Evolutionary conservation across 2,797 vertebrate species (phyloP).

Genomic region (Lepus townsendii): DNA sequence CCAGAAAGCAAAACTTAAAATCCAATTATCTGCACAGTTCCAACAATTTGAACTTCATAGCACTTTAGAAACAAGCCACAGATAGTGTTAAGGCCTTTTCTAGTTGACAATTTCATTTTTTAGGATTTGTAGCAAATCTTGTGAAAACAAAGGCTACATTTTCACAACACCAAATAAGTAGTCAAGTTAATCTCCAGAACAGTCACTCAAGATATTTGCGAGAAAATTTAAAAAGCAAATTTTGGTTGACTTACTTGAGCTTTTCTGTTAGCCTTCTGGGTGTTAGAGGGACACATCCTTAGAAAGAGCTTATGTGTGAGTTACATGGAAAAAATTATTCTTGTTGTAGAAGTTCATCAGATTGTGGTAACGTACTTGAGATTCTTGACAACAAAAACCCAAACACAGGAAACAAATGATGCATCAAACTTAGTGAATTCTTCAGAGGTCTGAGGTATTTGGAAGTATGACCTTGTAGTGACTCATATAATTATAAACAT

Average conservation of each 20-base stretch:
- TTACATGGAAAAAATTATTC: conserved; percentile 84
- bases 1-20: conserved; percentile 4
- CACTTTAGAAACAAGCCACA: background rate
- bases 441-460: conserved; percentile 78
- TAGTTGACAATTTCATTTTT: conserved; percentile 51
- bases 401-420: conserved; percentile 73
- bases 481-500: conserved; percentile 75
- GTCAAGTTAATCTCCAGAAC: conserved; percentile 46
- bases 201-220: conserved; percentile 58
- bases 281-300: conserved; percentile 38
- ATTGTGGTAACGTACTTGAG: conserved; percentile 77
- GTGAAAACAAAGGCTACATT: conserved; percentile 50
- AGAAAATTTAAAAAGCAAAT: conserved; percentile 42
- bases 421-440: conserved; percentile 73
- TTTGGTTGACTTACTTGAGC: conserved; percentile 23
- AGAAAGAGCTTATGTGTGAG: conserved; percentile 29
- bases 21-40: background rate
- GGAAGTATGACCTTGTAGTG: conserved; percentile 65
- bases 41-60: background rate
- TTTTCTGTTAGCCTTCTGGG: conserved; percentile 45
- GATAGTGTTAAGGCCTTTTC: background rate
- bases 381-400: conserved; percentile 78
- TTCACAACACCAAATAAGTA: conserved; percentile 28
- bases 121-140: conserved; percentile 56
- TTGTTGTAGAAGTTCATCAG: conserved; percentile 85